Evolutionary conservation across 2,113 vertebrate genomes (phyloP).

Genomic region (Tapirus terrestris): DNA sequence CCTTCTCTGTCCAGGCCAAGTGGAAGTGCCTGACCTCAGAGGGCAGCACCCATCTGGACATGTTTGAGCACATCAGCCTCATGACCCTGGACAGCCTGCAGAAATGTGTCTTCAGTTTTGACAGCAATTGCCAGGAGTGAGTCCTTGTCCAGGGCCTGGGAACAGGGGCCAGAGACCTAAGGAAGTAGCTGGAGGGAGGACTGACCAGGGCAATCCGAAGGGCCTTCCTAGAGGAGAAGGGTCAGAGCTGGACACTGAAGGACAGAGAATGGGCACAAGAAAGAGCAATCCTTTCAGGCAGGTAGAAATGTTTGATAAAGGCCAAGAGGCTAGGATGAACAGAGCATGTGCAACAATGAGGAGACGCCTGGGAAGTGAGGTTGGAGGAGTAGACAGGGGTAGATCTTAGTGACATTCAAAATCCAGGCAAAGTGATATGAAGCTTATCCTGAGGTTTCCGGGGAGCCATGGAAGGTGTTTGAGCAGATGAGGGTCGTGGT

Average conservation of each 20-base stretch:
- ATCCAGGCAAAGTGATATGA: not conserved
- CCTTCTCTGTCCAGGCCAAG: constrained; percentile 85
- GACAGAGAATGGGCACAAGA: not conserved
- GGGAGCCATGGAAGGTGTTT: not conserved
- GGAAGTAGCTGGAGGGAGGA: not conserved
- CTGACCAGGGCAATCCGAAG: not conserved
- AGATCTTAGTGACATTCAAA: not conserved
- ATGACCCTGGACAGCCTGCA: constrained; percentile 94
- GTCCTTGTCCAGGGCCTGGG: not conserved
- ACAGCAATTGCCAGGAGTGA: constrained; percentile 93
- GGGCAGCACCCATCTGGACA: constrained; percentile 81
- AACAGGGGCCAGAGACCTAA: not conserved
- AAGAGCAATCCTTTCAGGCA: not conserved
- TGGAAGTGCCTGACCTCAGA: constrained; percentile 82
- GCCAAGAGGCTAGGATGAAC: not conserved
- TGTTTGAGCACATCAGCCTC: constrained; percentile 92
- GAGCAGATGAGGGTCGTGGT: not conserved
- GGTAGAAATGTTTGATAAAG: not conserved
- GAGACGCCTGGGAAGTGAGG: not conserved
- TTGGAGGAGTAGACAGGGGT: not conserved
- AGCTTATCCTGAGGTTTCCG: not conserved
- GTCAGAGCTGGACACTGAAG: not conserved
- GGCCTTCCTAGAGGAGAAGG: not conserved
- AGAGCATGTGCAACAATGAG: not conserved
- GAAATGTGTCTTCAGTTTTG: constrained; percentile 92